phyloP scores from a whole-genome alignment of 2,797 vertebrate species.

The Alauda arvensis region DNA sequence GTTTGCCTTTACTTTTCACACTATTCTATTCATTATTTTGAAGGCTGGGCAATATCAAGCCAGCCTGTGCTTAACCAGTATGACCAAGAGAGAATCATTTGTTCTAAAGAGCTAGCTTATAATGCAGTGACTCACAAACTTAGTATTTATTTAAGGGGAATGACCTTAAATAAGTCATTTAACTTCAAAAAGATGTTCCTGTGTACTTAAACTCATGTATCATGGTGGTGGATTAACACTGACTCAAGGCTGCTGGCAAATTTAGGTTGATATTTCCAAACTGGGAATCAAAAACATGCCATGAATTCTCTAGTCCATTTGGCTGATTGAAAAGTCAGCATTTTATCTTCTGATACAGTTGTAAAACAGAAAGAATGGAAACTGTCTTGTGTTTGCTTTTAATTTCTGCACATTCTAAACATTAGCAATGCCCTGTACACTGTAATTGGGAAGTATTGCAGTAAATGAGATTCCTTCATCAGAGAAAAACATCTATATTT shows the following conservation, averaged over 20 bases:
- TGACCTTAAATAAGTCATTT: not conserved
- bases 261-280: not conserved
- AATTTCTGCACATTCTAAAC: slow-evolving; percentile 34
- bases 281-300: not conserved
- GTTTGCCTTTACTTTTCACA: not conserved
- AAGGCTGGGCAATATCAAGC: not conserved
- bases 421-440: not conserved
- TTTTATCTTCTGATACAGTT: not conserved
- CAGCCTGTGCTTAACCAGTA: not conserved
- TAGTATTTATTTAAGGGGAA: not conserved
- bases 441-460: not conserved
- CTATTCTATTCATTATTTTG: not conserved
- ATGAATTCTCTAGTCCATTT: not conserved
- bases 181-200: not conserved
- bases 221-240: not conserved
- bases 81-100: not conserved
- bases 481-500: not conserved
- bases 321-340: not conserved
- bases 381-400: slow-evolving; percentile 31
- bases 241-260: not conserved
- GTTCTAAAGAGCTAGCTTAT: not conserved
- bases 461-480: not conserved
- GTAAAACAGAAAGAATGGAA: not conserved
- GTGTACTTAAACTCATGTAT: not conserved
- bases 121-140: not conserved